Percentiles rank a stretch among this genome's conserved stretches.
Conservation (phyloP, 2,113 vertebrate species). For the Andinoacara biseriatus region DNA sequence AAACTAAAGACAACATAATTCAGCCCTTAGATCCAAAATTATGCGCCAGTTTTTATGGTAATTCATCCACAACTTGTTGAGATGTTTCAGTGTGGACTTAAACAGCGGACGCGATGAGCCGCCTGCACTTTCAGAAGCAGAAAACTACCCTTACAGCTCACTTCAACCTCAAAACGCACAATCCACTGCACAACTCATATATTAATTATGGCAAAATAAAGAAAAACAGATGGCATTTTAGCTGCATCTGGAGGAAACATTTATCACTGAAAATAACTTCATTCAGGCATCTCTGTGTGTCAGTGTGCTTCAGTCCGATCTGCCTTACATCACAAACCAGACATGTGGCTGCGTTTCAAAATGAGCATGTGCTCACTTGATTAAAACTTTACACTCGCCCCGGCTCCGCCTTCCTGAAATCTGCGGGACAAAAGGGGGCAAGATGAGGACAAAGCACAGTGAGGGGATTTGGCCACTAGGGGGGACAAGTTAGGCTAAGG, state of each 20-base stretch:
- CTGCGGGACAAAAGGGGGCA: background rate
- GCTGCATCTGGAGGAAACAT: constrained; percentile 5
- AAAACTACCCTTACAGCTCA: background rate
- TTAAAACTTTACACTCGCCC: background rate
- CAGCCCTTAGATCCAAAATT: background rate
- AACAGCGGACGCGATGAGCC: background rate
- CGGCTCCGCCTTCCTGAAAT: background rate
- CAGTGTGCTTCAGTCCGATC: background rate
- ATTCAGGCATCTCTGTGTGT: background rate
- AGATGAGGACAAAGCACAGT: background rate
- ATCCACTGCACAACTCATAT: background rate
- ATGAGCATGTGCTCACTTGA: constrained; percentile 33
- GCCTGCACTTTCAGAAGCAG: background rate
- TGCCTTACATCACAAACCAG: constrained; percentile 19
- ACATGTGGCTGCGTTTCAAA: constrained; percentile 32
- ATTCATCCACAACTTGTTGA: background rate
- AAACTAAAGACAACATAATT: no score
- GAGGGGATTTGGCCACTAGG: background rate
- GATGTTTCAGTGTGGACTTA: background rate
- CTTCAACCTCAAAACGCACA: background rate
- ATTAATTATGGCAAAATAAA: constrained; percentile 2
- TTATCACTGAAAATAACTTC: background rate
- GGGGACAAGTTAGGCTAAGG: background rate
- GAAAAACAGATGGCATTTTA: background rate
- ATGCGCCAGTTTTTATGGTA: background rate